Evolutionary conservation across 1,140 invertebrate species (phyloP), one percentile per base, ranked within the genome.

Genomic region (Holcopasites calliopsidis): DNA sequence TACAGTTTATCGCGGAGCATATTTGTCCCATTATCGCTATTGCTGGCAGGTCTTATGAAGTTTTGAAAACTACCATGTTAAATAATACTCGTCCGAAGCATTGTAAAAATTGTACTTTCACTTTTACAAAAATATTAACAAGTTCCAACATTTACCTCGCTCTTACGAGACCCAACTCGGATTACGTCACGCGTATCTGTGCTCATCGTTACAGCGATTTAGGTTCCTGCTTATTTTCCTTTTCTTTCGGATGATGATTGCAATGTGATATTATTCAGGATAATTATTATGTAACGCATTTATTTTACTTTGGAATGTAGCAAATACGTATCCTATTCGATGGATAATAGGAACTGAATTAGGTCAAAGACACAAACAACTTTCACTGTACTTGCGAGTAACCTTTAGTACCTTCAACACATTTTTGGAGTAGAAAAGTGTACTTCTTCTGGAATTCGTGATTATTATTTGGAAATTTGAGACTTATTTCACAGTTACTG

Each of bases 111-210:
- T 21, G 35, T 26, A 57, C 38, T 69, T 69, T 52, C 13, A 21
- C 33, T 69, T 50, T 40, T 11, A 18, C 23, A 64, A 33, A 40
- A 62, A 35, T n/a, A 33, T 31, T 40, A 40, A 73, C 44, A 76
- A 23, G 23, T 77, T 76, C 78, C 18, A 61, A 71, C 21, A 89
- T 87, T 91, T 90, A 94, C 94, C 91, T 95, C 93, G 85, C 94
- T 95, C 91, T 95, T 95, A 66, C 94, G 91, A 55, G 94, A 95
- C 10, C 94, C 94, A 71, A 95, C 94, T 77, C 89, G 87, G 62
- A 94, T 93, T 86, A 93, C 90, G 74, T 91, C 87, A 83, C 65
- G 40, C 76, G 72, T 66, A 0, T 89, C 82, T 28, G 33, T 35
- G 38, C 23, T 58, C 58, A 50, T 84, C 82, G 84, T 85, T 16